Base-by-base conservation (phyloP, 2,797 vertebrate genomes). In the Cryptoblepharus egeriae region DNA sequence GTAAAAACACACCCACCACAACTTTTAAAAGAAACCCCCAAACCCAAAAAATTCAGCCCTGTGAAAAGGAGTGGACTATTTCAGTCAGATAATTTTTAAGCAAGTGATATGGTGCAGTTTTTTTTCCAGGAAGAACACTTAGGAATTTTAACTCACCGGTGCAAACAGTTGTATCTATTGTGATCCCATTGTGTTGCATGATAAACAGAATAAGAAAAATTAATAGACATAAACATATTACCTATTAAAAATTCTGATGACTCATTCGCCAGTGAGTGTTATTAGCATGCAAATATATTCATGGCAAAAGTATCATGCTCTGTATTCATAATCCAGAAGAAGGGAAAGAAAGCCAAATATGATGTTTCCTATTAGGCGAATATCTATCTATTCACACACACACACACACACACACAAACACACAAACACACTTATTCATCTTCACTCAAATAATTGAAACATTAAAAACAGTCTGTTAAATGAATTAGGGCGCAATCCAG, bases 131-230 rank as follows among this genome's bases (percentile, higher is more conserved):
- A 93, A 92, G 89, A 88, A 92, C 91, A 94, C 94, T 92, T 94
- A 96, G 92, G 95, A 96, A 96, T 95, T 93, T 92, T 95, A 96
- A 99, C 98, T 99, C 98, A 99, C 99, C 99, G 98, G 98, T 96
- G 99, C 98, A 99, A 99, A 99, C 95, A 99, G 98, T 97, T 99
- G 99, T 97, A 99, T 99, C 99, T 99, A 99, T 97, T 98, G 97
- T 94, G 96, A 97, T 97, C 98, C 98, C 98, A 97, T 97, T 97
- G 96, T 98, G 97, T 97, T 94, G 97, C 96, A 96, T 95, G 95
- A 97, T 96, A 98, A 97, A 99, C 91, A 98, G 96, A 98, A 98
- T 95, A 94, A 97, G 95, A 97, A 95, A 89, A 95, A 95, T 96
- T 96, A 96, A 96, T 96, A 95, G 92, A 96, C 90, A 90, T n/a